phyloP scores from a whole-genome alignment of 2,888 invertebrate species.

The Taphrorychus bicolor region DNA sequence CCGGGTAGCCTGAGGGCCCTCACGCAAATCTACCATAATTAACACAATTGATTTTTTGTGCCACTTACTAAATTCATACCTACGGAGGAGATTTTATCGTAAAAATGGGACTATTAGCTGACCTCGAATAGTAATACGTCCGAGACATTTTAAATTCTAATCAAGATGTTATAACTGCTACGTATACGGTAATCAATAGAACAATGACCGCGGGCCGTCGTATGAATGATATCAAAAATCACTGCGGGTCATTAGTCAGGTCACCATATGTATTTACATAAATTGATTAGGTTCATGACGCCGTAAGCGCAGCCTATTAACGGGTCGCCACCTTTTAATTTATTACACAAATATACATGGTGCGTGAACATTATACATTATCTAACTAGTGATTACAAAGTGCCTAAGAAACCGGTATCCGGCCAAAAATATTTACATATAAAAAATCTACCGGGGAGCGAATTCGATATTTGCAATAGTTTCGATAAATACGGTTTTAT shows the following conservation, averaged over 20 bases:
- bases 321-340: neutral
- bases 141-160: conserved; percentile 11
- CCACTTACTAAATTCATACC: conserved; percentile 7
- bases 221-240: neutral
- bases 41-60: conserved; percentile 3
- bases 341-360: too few species aligned
- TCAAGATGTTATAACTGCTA: conserved; percentile 2
- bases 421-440: too few species aligned
- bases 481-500: too few species aligned
- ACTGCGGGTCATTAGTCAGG: neutral
- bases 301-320: neutral
- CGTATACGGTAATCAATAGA: conserved; percentile 3
- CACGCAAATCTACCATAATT: conserved; percentile 1
- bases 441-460: too few species aligned
- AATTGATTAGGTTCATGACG: neutral
- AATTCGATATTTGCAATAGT: too few species aligned
- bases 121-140: neutral
- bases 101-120: conserved; percentile 4
- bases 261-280: neutral
- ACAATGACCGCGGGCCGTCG: conserved; percentile 6
- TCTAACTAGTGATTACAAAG: too few species aligned
- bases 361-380: too few species aligned
- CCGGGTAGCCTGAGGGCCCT: neutral
- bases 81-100: neutral
- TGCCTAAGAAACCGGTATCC: too few species aligned